A percentile compares a stretch with the other conserved stretches of the same genome.
These are phyloP conservation scores for Brachirus orientalis DNA, from an alignment of 2,113 vertebrate species.

Conservation along the genomic window DNA sequence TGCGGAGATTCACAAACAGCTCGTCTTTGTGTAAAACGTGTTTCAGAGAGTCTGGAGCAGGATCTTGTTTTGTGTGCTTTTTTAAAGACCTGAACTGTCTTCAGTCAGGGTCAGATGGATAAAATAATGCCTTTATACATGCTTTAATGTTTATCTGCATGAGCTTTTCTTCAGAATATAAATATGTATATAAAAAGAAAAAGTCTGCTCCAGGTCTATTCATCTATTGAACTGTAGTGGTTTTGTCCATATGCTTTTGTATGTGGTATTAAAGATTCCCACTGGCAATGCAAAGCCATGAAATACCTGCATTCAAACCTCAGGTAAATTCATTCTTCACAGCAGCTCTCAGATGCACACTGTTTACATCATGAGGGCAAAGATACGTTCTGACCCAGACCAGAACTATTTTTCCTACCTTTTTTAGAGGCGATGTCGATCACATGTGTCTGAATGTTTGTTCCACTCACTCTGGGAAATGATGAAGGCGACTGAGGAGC, in stretches of 20 bases:
- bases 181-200: slow-evolving; percentile 28
- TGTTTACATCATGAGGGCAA: slow-evolving; percentile 31
- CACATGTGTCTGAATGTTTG: slow-evolving; percentile 33
- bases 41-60: no score
- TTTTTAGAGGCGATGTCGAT: slow-evolving; percentile 41
- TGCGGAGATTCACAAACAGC: slow-evolving; percentile 45
- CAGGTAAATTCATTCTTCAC: slow-evolving; percentile 44
- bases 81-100: slow-evolving; percentile 30
- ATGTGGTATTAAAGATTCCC: slow-evolving; percentile 31
- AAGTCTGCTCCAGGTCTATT: neutral
- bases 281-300: slow-evolving; percentile 36
- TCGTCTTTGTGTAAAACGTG: slow-evolving; percentile 33
- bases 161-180: slow-evolving; percentile 5
- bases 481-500: slow-evolving; percentile 25
- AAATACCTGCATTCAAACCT: slow-evolving; percentile 48
- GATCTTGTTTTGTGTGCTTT: neutral
- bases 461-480: slow-evolving; percentile 56
- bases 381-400: slow-evolving; percentile 49
- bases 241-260: slow-evolving; percentile 43
- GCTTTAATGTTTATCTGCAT: slow-evolving; percentile 28
- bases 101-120: slow-evolving; percentile 29
- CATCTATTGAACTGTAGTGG: slow-evolving; percentile 27
- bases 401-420: slow-evolving; percentile 21
- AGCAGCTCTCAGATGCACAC: slow-evolving; percentile 36
- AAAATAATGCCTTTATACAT: slow-evolving; percentile 44